Evolutionary conservation across 2,797 vertebrate genomes (phyloP), one percentile per base, ranked within the genome.

Genomic region (Phoebastria nigripes): DNA sequence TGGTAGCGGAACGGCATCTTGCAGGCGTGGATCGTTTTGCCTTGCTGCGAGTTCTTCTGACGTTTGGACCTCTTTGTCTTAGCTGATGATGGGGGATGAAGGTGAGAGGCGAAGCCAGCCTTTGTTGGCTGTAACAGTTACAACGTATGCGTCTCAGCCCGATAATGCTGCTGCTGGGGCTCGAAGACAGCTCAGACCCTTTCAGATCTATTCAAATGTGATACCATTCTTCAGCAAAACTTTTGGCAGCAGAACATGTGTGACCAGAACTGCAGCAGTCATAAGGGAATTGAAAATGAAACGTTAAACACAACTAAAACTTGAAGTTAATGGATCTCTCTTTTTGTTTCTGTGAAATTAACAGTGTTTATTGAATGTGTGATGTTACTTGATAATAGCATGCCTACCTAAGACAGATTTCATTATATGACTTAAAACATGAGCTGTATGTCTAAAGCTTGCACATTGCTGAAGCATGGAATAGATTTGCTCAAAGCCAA

Each of bases 151-250:
- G 15, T 25, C 44, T 16, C 54, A 24, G 74, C 54, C 31, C 2
- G 28, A 31, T 42, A 22, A 2, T 9, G 70, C 54, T 29, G 59
- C 44, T 41, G 18, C 74, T 82, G 91, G 46, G 46, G 67, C 71
- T 55, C 6, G 2, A 12, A 79, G 89, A 28, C 47, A 55, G 71
- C 74, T 69, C 66, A 0, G 25, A 3, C 1, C 15, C 18, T 16
- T 28, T 19, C 25, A 0, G 39, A 31, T 35, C 22, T 29, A 2
- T 31, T 47, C 63, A 14, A 0, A 33, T 2, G 46, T 13, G 67
- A 6, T 63, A 46, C 62, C 3, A 7, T 41, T 58, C 61, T 71
- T 42, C 56, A 28, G 12, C 59, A 33, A 22, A 78, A 78, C 80
- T 91, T 94, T 5, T 22, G 61, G 37, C 76, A 83, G n/a, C 35